These are phyloP conservation scores for Drosophila paulistorum DNA, from an alignment of 1,140 invertebrate genomes.

Conservation along the genomic window DNA sequence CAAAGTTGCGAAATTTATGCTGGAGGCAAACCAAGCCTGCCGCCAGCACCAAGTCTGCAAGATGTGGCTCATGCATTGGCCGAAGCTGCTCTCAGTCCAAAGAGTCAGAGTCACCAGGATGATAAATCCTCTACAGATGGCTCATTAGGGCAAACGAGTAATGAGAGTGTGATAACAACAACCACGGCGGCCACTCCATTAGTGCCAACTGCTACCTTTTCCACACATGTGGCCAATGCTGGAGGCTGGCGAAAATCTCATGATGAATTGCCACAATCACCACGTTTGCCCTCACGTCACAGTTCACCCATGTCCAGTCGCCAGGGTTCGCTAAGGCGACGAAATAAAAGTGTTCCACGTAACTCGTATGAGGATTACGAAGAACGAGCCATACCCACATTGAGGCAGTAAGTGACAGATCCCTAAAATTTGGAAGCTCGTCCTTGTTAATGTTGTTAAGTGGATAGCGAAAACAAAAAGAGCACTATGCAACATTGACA, in stretches of 20 bases:
- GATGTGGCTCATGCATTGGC: slow-evolving; percentile 78
- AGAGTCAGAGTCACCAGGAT: slow-evolving; percentile 50
- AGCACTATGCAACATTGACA: slow-evolving; percentile 6
- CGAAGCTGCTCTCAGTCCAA: slow-evolving; percentile 63
- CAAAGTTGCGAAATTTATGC: slow-evolving; percentile 77
- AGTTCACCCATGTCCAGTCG: slow-evolving; percentile 83
- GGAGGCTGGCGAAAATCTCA: slow-evolving; percentile 65
- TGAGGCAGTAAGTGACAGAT: slow-evolving; percentile 88
- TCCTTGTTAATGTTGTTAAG: slow-evolving; percentile 14
- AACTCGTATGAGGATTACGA: slow-evolving; percentile 94
- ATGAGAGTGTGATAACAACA: slow-evolving; percentile 25
- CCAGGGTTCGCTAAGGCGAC: slow-evolving; percentile 86
- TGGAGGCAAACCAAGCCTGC: slow-evolving; percentile 73
- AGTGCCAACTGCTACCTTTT: background rate
- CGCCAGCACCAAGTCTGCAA: slow-evolving; percentile 76
- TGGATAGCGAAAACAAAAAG: background rate
- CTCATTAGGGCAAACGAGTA: slow-evolving; percentile 36
- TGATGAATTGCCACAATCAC: slow-evolving; percentile 79
- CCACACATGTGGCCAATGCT: slow-evolving; percentile 27
- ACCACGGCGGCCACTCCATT: background rate
- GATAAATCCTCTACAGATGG: slow-evolving; percentile 69
- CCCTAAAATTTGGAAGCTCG: background rate
- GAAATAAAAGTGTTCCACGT: slow-evolving; percentile 89
- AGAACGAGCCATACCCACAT: slow-evolving; percentile 91
- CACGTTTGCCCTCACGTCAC: slow-evolving; percentile 74